Conservation (phyloP, 2,797 vertebrate species). For the Iguana delicatissima region DNA sequence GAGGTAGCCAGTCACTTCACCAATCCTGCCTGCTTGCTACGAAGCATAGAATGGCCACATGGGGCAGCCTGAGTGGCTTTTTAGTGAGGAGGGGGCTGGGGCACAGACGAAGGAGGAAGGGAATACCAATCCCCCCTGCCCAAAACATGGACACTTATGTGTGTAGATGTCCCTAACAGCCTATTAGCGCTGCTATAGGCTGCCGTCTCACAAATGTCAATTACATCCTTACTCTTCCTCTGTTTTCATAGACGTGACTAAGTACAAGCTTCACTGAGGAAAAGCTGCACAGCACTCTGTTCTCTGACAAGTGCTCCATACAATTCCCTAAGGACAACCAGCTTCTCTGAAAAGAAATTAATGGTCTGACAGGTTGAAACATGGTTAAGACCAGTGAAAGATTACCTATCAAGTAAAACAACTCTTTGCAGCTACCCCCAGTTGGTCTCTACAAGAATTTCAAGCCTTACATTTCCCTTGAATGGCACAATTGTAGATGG, state of each 20-base stretch:
- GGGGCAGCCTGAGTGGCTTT: too few relatives aligned
- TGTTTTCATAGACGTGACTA: neutral
- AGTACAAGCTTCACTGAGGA: neutral
- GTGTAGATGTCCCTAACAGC: too few relatives aligned
- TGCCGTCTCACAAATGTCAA: neutral
- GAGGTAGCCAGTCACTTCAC: too few relatives aligned
- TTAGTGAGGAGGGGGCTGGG: too few relatives aligned
- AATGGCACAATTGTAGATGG: slow-evolving; percentile 1
- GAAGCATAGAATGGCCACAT: too few relatives aligned
- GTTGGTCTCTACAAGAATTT: slow-evolving; percentile 9
- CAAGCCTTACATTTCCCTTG: slow-evolving; percentile 44
- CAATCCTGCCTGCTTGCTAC: too few relatives aligned
- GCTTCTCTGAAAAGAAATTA: slow-evolving; percentile 36
- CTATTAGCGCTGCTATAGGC: neutral
- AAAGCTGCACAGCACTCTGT: slow-evolving; percentile 4
- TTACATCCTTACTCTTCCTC: neutral
- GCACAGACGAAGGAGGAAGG: too few relatives aligned
- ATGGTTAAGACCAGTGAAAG: slow-evolving; percentile 54
- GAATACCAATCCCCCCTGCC: too few relatives aligned
- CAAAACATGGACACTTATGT: too few relatives aligned
- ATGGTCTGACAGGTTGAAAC: slow-evolving; percentile 44
- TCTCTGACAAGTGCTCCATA: slow-evolving; percentile 36
- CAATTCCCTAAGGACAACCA: neutral
- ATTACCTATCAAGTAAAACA: slow-evolving; percentile 58
- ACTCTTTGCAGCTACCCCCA: slow-evolving; percentile 51